Conservation (phyloP, 2,113 vertebrate genomes). For the Mastomys natalensis region DNA sequence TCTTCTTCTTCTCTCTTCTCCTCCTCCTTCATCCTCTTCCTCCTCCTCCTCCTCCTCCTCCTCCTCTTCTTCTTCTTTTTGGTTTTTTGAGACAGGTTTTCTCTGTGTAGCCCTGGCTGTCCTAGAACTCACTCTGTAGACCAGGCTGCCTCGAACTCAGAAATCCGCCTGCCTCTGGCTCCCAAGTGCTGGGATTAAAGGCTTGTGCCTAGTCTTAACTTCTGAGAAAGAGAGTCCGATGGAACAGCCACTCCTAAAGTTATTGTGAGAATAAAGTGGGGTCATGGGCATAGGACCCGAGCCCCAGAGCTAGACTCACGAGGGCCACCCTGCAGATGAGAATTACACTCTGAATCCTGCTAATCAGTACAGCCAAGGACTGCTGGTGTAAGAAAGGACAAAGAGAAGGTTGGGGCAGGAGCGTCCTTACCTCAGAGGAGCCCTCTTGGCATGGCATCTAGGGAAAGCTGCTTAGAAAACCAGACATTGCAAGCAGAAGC, state of each 20-base stretch:
- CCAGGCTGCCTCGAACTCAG: too few relatives aligned
- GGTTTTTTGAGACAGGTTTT: too few relatives aligned
- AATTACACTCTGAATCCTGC: not conserved
- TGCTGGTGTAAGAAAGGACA: not conserved
- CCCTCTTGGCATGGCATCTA: not conserved
- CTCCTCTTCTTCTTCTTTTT: too few relatives aligned
- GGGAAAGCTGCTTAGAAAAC: not conserved
- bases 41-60: too few relatives aligned
- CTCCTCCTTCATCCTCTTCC: too few relatives aligned
- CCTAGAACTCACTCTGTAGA: too few relatives aligned
- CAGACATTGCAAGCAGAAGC: conserved; percentile 28
- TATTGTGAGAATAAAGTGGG: not conserved
- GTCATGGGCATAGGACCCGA: not conserved
- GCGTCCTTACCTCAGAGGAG: not conserved
- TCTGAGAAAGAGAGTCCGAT: not conserved
- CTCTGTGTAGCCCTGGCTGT: too few relatives aligned
- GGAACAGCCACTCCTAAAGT: not conserved
- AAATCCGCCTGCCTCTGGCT: too few relatives aligned
- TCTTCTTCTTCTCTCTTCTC: too few relatives aligned
- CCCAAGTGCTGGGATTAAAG: too few relatives aligned
- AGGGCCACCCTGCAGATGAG: not conserved
- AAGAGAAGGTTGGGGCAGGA: not conserved
- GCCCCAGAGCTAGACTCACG: not conserved
- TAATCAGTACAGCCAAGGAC: not conserved
- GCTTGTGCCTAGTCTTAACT: not conserved